A percentile compares a stretch with the other conserved stretches of the same genome.
Evolutionary conservation across 2,797 vertebrate genomes (phyloP).

Genomic region (Melanotaenia parkinsoni): DNA sequence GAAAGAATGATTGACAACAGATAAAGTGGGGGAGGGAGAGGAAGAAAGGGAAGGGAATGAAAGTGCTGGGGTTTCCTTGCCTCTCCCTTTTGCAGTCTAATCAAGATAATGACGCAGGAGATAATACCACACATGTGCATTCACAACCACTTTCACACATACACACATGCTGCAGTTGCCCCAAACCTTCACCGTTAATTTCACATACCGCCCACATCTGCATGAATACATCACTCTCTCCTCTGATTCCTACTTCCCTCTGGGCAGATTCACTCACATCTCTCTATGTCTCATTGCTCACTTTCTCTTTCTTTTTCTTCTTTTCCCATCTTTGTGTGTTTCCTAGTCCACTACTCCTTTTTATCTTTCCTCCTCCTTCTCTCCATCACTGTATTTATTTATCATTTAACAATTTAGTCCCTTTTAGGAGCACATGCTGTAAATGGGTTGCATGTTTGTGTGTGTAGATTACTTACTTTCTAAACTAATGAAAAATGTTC

Average conservation of each 20-base stretch:
- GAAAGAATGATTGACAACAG: conserved; percentile 25
- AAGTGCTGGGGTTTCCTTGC: conserved; percentile 64
- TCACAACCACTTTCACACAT: conserved; percentile 19
- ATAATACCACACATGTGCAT: conserved; percentile 27
- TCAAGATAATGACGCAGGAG: conserved; percentile 66
- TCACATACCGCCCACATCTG: conserved; percentile 59
- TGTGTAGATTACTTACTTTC: not conserved
- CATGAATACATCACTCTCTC: conserved; percentile 46
- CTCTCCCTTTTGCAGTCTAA: conserved; percentile 56
- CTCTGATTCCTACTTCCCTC: conserved; percentile 43
- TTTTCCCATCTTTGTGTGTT: not conserved
- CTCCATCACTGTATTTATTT: conserved; percentile 43
- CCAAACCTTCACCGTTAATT: conserved; percentile 50
- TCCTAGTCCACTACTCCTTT: conserved; percentile 10
- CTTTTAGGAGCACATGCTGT: conserved; percentile 40
- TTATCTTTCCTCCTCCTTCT: conserved; percentile 1
- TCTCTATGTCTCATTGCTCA: conserved; percentile 14
- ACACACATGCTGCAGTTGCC: conserved; percentile 28
- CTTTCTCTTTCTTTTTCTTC: not conserved
- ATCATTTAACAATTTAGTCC: conserved; percentile 48
- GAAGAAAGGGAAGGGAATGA: conserved; percentile 49
- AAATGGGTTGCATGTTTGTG: conserved; percentile 30
- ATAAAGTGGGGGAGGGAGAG: conserved; percentile 41
- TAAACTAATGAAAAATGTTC: not conserved
- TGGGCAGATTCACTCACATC: conserved; percentile 35